Conservation (phyloP, 1,140 invertebrate genomes). For the Drosophila kohkoa region DNA sequence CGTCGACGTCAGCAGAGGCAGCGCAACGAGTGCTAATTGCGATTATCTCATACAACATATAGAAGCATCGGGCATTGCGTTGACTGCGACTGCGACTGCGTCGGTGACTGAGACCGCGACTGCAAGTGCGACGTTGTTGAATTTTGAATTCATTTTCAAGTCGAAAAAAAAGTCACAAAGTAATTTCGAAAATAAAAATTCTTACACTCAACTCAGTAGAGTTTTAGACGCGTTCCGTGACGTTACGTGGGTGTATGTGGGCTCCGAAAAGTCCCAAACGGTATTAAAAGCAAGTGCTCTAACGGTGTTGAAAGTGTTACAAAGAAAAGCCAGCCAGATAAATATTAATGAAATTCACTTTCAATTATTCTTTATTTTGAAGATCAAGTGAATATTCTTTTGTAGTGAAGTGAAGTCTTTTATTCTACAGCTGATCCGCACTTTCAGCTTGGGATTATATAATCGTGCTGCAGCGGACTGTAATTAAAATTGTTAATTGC, state of each 20-base stretch:
- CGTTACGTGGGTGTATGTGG: conserved; percentile 66
- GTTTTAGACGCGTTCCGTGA: conserved; percentile 77
- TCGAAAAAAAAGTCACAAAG: conserved; percentile 68
- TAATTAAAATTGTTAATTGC: conserved; percentile 72
- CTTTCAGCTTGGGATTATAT: background rate
- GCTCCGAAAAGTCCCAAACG: conserved; percentile 50
- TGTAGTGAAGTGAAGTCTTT: conserved; percentile 1
- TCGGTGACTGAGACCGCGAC: conserved; percentile 43
- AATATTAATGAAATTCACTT: background rate
- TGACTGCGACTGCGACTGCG: conserved; percentile 36
- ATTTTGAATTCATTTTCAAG: conserved; percentile 81
- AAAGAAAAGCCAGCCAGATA: background rate
- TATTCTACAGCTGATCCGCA: background rate
- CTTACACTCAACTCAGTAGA: conserved; percentile 77
- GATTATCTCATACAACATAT: conserved; percentile 78
- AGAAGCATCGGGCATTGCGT: conserved; percentile 47
- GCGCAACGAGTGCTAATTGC: conserved; percentile 72
- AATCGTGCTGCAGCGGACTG: conserved; percentile 25
- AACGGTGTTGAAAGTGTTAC: conserved; percentile 6
- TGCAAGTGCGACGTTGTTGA: conserved; percentile 54
- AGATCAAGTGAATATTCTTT: background rate
- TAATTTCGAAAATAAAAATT: conserved; percentile 77
- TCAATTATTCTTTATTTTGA: background rate
- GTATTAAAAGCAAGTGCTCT: conserved; percentile 1
- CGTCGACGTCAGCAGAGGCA: conserved; percentile 28